Conservation (phyloP, 35 echinoderm and acorn worm genomes). For the Apostichopus californicus region DNA sequence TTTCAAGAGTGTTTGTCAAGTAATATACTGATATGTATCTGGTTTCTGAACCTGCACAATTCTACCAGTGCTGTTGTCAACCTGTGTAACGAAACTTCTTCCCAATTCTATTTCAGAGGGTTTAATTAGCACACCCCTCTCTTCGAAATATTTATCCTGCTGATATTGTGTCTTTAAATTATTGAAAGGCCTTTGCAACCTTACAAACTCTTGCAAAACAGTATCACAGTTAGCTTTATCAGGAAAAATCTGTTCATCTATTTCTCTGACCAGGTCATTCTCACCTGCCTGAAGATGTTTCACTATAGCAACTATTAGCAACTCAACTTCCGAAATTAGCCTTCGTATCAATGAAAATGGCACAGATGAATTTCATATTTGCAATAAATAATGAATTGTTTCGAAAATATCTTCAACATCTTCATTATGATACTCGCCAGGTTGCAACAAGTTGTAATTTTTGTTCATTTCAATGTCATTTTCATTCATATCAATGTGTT, state of each 20-base stretch:
- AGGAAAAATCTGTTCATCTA: background rate
- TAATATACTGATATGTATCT: constrained; percentile 28
- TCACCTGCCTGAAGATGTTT: background rate
- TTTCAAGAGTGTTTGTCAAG: background rate
- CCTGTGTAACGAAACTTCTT: background rate
- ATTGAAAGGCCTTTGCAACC: background rate
- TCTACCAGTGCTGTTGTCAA: background rate
- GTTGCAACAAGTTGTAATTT: background rate
- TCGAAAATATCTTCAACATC: background rate
- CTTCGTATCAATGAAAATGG: background rate
- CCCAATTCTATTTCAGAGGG: constrained; percentile 27
- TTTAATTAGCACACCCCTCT: constrained; percentile 29
- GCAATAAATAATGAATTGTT: background rate
- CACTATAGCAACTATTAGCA: background rate
- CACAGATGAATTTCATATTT: constrained; percentile 6
- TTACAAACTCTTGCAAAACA: constrained; percentile 9
- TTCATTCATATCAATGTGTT: no score
- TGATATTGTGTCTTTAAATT: constrained; percentile 23
- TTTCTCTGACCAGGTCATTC: background rate
- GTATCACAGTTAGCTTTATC: constrained; percentile 1
- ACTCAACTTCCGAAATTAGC: constrained; percentile 25
- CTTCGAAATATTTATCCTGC: constrained; percentile 40
- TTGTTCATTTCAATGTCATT: background rate
- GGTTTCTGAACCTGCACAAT: background rate
- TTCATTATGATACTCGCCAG: background rate